A percentile compares a stretch with the other conserved stretches of the same genome.
Evolutionary conservation across 2,888 invertebrate species (phyloP).

Genomic region (Eristalis pertinax): DNA sequence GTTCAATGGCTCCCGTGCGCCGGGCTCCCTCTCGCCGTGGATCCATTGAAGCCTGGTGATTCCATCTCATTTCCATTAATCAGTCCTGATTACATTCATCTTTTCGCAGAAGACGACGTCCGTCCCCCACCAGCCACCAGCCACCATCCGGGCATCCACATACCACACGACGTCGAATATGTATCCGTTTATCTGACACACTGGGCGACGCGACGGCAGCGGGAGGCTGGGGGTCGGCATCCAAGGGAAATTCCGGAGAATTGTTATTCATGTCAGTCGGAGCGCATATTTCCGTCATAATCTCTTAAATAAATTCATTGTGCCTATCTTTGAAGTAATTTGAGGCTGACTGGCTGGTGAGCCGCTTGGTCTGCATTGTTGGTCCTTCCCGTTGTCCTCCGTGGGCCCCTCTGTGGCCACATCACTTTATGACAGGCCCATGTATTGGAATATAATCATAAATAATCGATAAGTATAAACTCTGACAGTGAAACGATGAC

Average conservation of each 20-base stretch:
- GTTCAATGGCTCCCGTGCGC: not conserved
- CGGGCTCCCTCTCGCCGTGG: not conserved
- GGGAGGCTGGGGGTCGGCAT: not conserved
- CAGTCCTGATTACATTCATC: constrained; percentile 67
- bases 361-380: constrained; percentile 30
- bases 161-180: not conserved
- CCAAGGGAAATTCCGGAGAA: constrained; percentile 26
- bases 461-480: constrained; percentile 58
- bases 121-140: not conserved
- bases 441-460: constrained; percentile 36
- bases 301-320: constrained; percentile 67
- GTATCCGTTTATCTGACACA: not conserved
- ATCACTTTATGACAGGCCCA: constrained; percentile 11
- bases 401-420: not conserved
- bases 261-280: constrained; percentile 69
- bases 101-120: constrained; percentile 19
- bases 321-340: constrained; percentile 57
- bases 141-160: not conserved
- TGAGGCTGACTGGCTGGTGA: constrained; percentile 46
- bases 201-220: too few relatives aligned
- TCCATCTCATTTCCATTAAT: constrained; percentile 69
- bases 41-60: constrained; percentile 36
- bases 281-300: constrained; percentile 67
- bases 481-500: constrained; percentile 1
- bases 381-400: not conserved